Conservation (phyloP, 23 tunicate species). For the Phallusia fumigata region DNA sequence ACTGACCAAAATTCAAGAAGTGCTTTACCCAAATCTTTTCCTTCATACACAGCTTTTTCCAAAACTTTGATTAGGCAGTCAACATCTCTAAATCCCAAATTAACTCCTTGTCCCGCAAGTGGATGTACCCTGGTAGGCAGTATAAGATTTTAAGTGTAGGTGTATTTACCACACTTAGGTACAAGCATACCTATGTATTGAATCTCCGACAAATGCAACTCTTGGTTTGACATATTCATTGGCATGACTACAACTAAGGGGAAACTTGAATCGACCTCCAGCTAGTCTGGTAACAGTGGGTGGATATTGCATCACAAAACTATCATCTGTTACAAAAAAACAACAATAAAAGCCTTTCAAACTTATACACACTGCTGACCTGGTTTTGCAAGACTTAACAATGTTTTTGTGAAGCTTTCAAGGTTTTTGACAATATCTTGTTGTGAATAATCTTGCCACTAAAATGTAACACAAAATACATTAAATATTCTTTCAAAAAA, state of each 20-base stretch:
- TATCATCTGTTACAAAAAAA: neutral
- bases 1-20: neutral
- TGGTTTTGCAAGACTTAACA: neutral
- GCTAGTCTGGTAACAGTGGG: constrained; percentile 34
- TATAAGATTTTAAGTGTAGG: neutral
- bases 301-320: constrained; percentile 62
- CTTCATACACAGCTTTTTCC: constrained; percentile 61
- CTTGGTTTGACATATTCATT: constrained; percentile 66
- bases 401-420: neutral
- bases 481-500: too few relatives aligned
- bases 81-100: constrained; percentile 82
- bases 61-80: constrained; percentile 28
- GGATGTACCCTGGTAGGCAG: constrained; percentile 72
- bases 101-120: constrained; percentile 90
- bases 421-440: constrained; percentile 16
- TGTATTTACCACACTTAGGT: neutral
- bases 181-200: constrained; percentile 65
- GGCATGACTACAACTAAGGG: constrained; percentile 62
- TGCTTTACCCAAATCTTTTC: constrained; percentile 66
- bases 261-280: constrained; percentile 45
- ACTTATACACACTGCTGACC: neutral
- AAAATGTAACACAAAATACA: too few relatives aligned
- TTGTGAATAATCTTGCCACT: constrained; percentile 54
- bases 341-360: neutral
- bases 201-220: constrained; percentile 84